phyloP scores from a whole-genome alignment of 2,888 invertebrate genomes.

The Thymelicus acteon region DNA sequence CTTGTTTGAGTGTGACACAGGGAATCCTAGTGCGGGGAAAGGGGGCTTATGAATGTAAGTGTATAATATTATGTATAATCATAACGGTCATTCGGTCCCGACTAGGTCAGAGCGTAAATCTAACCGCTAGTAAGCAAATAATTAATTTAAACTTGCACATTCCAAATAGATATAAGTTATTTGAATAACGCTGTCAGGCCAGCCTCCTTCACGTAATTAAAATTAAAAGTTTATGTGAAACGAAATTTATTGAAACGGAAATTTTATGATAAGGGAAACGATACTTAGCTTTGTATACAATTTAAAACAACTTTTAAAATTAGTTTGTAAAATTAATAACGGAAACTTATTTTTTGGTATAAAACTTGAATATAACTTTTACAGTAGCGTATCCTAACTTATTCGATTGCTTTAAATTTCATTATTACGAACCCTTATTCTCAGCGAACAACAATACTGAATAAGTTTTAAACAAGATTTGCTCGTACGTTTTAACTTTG shows the following conservation, averaged over 20 bases:
- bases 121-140: constrained; percentile 8
- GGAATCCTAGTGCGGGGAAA: too few species aligned
- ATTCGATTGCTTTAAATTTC: too few species aligned
- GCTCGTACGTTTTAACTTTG: constrained; percentile 5
- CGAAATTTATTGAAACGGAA: constrained; percentile 9
- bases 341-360: too few species aligned
- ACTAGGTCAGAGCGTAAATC: constrained; percentile 18
- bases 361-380: too few species aligned
- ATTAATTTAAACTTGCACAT: constrained; percentile 26
- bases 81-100: not conserved
- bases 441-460: not conserved
- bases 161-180: constrained; percentile 28
- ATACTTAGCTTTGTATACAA: not conserved
- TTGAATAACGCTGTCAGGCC: constrained; percentile 19
- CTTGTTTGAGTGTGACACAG: too few species aligned
- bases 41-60: too few species aligned
- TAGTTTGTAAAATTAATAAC: too few species aligned
- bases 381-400: too few species aligned
- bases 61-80: constrained; percentile 5
- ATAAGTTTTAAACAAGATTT: constrained; percentile 10
- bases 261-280: constrained; percentile 15
- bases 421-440: not conserved
- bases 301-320: too few species aligned
- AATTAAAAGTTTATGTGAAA: constrained; percentile 17
- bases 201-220: constrained; percentile 27